Evolutionary conservation across 2,113 vertebrate genomes (phyloP), one percentile per base, ranked within the genome.

Genomic region (Zosterops lateralis): DNA sequence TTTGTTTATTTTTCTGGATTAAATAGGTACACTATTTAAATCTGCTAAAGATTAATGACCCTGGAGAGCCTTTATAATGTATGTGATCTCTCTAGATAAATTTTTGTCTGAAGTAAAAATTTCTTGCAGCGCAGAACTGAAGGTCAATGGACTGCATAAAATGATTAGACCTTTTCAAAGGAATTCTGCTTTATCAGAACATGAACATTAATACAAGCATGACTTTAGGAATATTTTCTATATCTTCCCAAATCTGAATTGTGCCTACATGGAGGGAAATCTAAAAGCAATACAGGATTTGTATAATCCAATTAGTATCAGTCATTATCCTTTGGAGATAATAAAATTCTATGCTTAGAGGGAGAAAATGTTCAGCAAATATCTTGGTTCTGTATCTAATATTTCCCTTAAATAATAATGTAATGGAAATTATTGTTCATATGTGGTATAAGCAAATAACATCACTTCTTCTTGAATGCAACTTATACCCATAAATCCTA

Each of bases 141-240:
- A n/a, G 24, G 29, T 22, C 0, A 0, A 76, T 17, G 25, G 14
- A 21, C 34, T 54, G 7, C 0, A 1, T 78, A 74, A 89, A 81
- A 81, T 71, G 0, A 50, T 74, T 62, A 26, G 14, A 83, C n/a
- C 31, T 79, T 86, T 86, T 73, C 32, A 57, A 61, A 73, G 32
- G 18, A 84, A 53, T 36, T 78, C 9, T 7, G 15, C 32, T 84
- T 77, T 22, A 74, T 22, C 32, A 71, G 44, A 77, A 80, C 4
- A n/a, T 3, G 5, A 77, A 42, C 10, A 40, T 64, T 67, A 62
- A 14, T 56, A 32, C 36, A 72, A 68, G 29, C 36, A 66, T 40
- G 26, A 74, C 67, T 58, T 96, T 9, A 80, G 36, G 61, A 77
- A 67, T 3, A 36, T 80, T 90, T 79, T 64, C 17, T 29, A 6